Percentiles rank a stretch among this genome's conserved stretches.
Evolutionary conservation across 2,113 vertebrate genomes (phyloP).

Genomic region (sheep (Ovis aries)): ARS-UI_Ramb_v3.0 NC_056058.1:26783501-26784000

Average conservation of each 20-base stretch:
- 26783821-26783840: neutral
- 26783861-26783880: neutral
- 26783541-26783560: neutral
- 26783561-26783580: neutral
- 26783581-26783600: constrained; percentile 15
- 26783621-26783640: neutral
- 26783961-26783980: constrained; percentile 50
- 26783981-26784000: constrained; percentile 26
- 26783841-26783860: neutral
- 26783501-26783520: neutral
- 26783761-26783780: neutral
- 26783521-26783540: neutral
- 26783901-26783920: rapidly evolving
- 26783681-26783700: neutral
- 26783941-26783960: neutral
- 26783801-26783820: neutral
- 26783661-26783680: neutral
- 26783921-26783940: neutral
- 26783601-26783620: neutral
- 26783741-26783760: neutral
- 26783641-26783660: constrained; percentile 11
- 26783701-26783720: neutral
- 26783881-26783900: neutral
- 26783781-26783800: neutral
- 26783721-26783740: neutral